phyloP scores from a whole-genome alignment of 2,113 vertebrate species.

The Dipodomys spectabilis region DNA sequence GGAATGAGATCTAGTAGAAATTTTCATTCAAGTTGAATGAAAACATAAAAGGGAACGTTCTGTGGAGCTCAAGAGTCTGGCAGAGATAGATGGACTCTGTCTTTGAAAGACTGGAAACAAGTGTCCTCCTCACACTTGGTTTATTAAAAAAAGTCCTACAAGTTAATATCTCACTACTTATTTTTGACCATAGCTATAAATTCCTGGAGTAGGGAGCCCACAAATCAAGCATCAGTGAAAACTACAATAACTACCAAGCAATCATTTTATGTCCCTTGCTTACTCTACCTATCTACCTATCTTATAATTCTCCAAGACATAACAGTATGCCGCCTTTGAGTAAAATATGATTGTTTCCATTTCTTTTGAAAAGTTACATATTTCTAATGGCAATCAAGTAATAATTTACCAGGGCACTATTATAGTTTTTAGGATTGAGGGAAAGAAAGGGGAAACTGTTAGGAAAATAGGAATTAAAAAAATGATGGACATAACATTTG shows the following conservation, averaged over 20 bases:
- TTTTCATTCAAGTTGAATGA: conserved; percentile 49
- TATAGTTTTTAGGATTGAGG: not conserved
- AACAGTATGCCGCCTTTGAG: not conserved
- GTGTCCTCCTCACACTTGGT: not conserved
- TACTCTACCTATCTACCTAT: not conserved
- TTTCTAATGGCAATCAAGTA: not conserved
- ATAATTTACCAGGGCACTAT: not conserved
- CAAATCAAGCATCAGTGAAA: not conserved
- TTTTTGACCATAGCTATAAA: conserved; percentile 5
- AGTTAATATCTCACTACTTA: not conserved
- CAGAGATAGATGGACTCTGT: conserved; percentile 24
- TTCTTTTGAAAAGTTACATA: conserved; percentile 40
- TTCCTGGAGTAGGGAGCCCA: not conserved
- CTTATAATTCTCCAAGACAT: not conserved
- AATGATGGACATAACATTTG: too few relatives aligned
- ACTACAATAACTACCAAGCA: not conserved
- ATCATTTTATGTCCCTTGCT: not conserved
- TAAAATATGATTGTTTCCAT: not conserved
- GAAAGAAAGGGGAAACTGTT: too few relatives aligned
- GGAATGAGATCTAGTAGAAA: conserved; percentile 60
- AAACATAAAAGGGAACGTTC: conserved; percentile 43
- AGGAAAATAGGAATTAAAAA: too few relatives aligned
- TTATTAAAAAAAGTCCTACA: conserved; percentile 22
- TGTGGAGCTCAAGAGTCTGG: not conserved
- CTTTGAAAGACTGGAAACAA: not conserved